Evolutionary conservation across 2,888 invertebrate species (phyloP).

Genomic region (Idaea dimidiata): DNA sequence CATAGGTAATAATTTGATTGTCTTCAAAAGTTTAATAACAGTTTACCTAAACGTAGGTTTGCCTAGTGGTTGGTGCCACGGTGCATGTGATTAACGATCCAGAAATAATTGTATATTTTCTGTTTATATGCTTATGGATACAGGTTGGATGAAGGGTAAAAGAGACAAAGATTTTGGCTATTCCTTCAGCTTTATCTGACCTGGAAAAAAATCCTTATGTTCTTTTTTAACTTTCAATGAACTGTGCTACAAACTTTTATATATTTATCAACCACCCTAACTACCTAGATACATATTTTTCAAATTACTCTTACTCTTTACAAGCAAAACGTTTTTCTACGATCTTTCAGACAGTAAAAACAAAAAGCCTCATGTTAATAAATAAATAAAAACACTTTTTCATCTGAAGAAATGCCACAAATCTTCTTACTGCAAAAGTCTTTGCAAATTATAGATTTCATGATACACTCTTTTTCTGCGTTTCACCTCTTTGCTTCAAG

Average conservation of each 20-base stretch:
- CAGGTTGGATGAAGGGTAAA: conserved; percentile 10
- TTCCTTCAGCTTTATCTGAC: neutral
- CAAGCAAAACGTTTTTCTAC: neutral
- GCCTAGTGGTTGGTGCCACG: no score
- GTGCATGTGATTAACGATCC: neutral
- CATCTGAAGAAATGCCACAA: neutral
- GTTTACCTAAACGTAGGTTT: no score
- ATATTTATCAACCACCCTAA: neutral
- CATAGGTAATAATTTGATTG: no score
- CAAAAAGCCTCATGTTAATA: neutral
- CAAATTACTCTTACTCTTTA: neutral
- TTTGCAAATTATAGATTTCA: neutral
- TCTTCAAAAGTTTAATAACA: no score
- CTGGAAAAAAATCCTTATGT: neutral
- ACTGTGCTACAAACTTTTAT: neutral
- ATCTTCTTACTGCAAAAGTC: neutral
- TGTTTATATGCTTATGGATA: conserved; percentile 2
- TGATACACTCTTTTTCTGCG: no score
- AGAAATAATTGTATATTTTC: neutral
- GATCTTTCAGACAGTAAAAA: neutral
- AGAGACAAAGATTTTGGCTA: neutral
- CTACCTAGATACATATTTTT: no score
- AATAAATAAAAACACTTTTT: neutral
- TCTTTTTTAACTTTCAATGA: neutral
- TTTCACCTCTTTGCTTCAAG: no score